Conservation (phyloP, 2,888 invertebrate genomes). For the Plebejus melissa region DNA sequence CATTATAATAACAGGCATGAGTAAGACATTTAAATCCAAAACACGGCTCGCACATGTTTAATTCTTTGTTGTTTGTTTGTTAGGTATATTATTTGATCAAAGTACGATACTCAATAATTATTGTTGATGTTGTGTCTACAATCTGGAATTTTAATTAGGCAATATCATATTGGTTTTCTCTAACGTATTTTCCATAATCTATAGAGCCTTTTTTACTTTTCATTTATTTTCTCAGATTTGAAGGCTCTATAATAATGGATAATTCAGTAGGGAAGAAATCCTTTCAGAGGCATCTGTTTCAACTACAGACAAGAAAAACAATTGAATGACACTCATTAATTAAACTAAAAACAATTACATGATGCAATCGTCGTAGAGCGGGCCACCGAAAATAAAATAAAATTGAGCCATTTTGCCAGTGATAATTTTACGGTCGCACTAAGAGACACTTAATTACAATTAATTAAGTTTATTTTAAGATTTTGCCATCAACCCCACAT, state of each 20-base stretch:
- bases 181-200: not conserved
- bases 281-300: too few relatives aligned
- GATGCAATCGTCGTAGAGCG: not conserved
- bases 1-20: slow-evolving; percentile 1
- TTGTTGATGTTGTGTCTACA: not conserved
- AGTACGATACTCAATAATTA: not conserved
- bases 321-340: not conserved
- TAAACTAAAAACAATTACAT: not conserved
- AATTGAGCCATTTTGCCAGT: not conserved
- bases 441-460: too few relatives aligned
- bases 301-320: not conserved
- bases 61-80: not conserved
- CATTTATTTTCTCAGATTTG: too few relatives aligned
- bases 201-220: not conserved
- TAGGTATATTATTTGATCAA: not conserved
- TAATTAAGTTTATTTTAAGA: too few relatives aligned
- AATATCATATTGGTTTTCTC: not conserved
- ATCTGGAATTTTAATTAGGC: not conserved
- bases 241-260: too few relatives aligned
- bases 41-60: not conserved
- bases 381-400: not conserved
- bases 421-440: not conserved
- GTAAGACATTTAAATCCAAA: slow-evolving; percentile 12
- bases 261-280: too few relatives aligned
- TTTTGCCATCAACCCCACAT: too few relatives aligned